Percentiles rank a stretch among this genome's conserved stretches.
phyloP scores from a whole-genome alignment of 2,888 invertebrate species.

The Drosophila sordidapex region DNA sequence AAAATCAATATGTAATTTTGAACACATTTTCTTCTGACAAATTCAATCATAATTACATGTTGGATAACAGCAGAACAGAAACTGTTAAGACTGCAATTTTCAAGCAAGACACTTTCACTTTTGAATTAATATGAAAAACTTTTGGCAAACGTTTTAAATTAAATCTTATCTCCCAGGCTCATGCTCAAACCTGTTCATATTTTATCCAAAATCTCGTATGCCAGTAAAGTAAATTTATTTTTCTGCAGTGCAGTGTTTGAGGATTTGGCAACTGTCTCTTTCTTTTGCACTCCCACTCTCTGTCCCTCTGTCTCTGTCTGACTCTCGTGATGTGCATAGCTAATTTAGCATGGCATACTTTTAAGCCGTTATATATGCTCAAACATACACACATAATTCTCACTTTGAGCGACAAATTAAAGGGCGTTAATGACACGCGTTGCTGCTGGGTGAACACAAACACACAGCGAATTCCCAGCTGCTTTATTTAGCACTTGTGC shows the following conservation, averaged over 20 bases:
- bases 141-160: neutral
- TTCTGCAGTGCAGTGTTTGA: neutral
- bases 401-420: conserved; percentile 75
- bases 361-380: conserved; percentile 38
- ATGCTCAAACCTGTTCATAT: neutral
- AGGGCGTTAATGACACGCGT: conserved; percentile 72
- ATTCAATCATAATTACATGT: neutral
- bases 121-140: neutral
- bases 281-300: too few species aligned
- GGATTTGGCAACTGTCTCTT: neutral
- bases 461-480: conserved; percentile 17
- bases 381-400: conserved; percentile 53
- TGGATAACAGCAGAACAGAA: neutral
- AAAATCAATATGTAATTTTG: neutral
- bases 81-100: neutral
- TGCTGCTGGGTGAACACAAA: conserved; percentile 14
- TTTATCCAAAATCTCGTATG: neutral
- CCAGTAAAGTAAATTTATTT: neutral
- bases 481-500: conserved; percentile 50
- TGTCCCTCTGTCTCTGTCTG: neutral
- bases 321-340: conserved; percentile 49
- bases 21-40: neutral
- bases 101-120: neutral
- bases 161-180: neutral
- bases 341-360: conserved; percentile 68